Percentiles rank a stretch among this genome's conserved stretches.
These are phyloP conservation scores for Poeciliopsis paucimaculata DNA, from an alignment of 2,797 vertebrate species.

Conservation along the genomic window DNA sequence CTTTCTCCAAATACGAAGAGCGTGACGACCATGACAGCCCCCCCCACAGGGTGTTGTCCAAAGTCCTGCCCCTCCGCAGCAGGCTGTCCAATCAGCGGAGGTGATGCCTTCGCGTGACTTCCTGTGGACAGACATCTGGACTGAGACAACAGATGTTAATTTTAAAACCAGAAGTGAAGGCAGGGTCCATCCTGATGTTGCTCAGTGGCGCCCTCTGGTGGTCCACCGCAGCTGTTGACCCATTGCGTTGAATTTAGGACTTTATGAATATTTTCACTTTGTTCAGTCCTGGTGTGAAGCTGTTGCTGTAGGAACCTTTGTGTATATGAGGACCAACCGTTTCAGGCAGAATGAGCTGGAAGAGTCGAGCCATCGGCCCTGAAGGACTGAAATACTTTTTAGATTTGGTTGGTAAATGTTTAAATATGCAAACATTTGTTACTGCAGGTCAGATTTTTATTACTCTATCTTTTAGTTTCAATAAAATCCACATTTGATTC, in stretches of 20 bases:
- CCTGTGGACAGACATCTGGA: background rate
- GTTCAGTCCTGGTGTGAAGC: background rate
- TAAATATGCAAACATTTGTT: conserved; percentile 3
- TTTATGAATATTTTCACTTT: background rate
- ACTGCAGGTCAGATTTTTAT: conserved; percentile 13
- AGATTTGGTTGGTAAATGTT: background rate
- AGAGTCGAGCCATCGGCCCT: background rate
- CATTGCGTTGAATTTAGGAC: background rate
- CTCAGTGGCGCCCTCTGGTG: background rate
- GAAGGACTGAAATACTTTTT: background rate
- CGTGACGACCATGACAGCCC: conserved; percentile 66
- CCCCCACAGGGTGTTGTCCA: conserved; percentile 63
- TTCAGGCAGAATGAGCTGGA: background rate
- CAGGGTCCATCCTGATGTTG: background rate
- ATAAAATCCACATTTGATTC: conserved; percentile 7
- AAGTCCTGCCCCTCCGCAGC: conserved; percentile 66
- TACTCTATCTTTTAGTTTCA: conserved; percentile 17
- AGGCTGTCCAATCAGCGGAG: conserved; percentile 76
- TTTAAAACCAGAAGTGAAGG: background rate
- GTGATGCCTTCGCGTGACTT: conserved; percentile 67
- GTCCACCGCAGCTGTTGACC: background rate
- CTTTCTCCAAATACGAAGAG: conserved; percentile 58
- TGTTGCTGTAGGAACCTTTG: background rate
- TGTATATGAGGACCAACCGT: background rate
- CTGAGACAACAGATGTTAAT: background rate